Evolutionary conservation across 2,888 invertebrate genomes (phyloP).

Genomic region (Euzophera pinguis): DNA sequence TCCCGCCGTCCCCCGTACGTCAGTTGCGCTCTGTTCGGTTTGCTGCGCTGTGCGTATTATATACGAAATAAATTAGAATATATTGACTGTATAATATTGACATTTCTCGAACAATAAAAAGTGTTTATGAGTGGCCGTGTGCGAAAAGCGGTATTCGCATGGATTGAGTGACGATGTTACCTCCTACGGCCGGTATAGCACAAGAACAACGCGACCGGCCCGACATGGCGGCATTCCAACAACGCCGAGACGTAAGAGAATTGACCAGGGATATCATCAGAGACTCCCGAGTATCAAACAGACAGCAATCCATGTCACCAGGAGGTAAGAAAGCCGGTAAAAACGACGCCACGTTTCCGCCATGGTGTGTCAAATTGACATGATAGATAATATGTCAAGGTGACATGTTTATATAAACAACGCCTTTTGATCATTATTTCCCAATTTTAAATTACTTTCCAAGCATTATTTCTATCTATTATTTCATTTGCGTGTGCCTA

Average conservation of each 20-base stretch:
- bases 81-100: constrained; percentile 26
- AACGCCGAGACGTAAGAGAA: constrained; percentile 70
- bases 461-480: constrained; percentile 21
- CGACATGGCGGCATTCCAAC: constrained; percentile 70
- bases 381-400: constrained; percentile 64
- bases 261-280: constrained; percentile 70
- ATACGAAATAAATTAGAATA: constrained; percentile 44
- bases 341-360: constrained; percentile 79
- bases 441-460: constrained; percentile 33
- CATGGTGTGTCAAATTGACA: constrained; percentile 78
- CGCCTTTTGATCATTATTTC: constrained; percentile 44
- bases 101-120: constrained; percentile 29
- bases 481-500: constrained; percentile 29
- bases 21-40: constrained; percentile 69
- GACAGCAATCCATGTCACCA: constrained; percentile 68
- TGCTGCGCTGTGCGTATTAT: constrained; percentile 61
- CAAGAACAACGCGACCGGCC: constrained; percentile 71
- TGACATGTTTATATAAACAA: constrained; percentile 77
- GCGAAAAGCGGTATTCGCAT: constrained; percentile 51
- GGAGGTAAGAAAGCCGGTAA: constrained; percentile 68
- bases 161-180: constrained; percentile 75
- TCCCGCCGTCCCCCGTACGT: constrained; percentile 69
- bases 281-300: constrained; percentile 64
- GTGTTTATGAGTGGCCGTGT: constrained; percentile 42
- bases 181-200: constrained; percentile 73